Conservation (phyloP, 2,888 invertebrate genomes). For the Drosophila colorata region DNA sequence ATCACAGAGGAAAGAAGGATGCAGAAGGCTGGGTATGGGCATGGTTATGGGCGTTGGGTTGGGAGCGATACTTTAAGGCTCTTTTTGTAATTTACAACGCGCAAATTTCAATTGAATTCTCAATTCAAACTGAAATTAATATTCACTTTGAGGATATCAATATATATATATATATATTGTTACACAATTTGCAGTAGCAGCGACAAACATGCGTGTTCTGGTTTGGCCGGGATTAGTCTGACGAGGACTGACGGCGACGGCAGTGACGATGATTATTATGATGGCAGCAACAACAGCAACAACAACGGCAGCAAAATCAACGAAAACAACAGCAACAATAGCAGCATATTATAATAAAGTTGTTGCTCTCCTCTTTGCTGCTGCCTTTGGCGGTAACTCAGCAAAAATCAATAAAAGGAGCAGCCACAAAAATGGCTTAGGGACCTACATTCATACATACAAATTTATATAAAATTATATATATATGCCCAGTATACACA, state of each 20-base stretch:
- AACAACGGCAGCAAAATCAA: neutral
- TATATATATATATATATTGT: constrained; percentile 46
- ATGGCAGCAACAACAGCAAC: constrained; percentile 12
- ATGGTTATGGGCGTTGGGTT: neutral
- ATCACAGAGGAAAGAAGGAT: neutral
- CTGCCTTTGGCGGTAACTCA: constrained; percentile 41
- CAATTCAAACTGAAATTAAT: constrained; percentile 71
- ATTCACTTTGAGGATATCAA: constrained; percentile 66
- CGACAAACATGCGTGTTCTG: constrained; percentile 32
- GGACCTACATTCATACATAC: constrained; percentile 18
- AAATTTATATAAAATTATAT: constrained; percentile 12
- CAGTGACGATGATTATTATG: constrained; percentile 28
- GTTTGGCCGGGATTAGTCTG: constrained; percentile 43
- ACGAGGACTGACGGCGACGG: constrained; percentile 19
- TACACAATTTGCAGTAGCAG: constrained; percentile 22
- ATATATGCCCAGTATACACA: constrained; percentile 1
- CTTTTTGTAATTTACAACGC: constrained; percentile 23
- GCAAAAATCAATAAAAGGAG: constrained; percentile 51
- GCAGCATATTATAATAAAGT: constrained; percentile 18
- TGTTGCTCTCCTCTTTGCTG: constrained; percentile 12
- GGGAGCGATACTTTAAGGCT: constrained; percentile 29
- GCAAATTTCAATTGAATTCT: constrained; percentile 54
- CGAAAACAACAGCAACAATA: constrained; percentile 1
- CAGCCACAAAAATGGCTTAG: constrained; percentile 55
- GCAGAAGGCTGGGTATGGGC: neutral